Evolutionary conservation across 1,140 invertebrate genomes (phyloP), one percentile per base, ranked within the genome.

Genomic region (Drosophila rhopaloa): DNA sequence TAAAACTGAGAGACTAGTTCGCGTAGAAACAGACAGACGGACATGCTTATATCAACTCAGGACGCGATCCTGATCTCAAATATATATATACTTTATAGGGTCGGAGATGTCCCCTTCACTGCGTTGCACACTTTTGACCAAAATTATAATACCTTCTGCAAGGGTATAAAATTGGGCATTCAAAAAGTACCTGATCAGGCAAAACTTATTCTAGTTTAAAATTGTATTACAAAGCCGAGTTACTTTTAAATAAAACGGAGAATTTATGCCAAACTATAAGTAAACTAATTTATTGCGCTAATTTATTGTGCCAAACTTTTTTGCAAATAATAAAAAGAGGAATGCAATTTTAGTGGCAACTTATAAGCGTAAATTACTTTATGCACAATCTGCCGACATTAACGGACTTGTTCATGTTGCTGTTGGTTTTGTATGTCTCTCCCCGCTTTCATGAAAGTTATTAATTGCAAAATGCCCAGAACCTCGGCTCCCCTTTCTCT

Each of bases 401-500:
- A 67, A 46, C 48, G 16, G 62, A 46, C 62, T 71, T 41, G 43
- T 71, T 71, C 51, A 57, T 41, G 51, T 57, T 71, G 65, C 67
- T 57, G 65, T 70, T 29, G 65, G 51, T 40, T 65, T 76, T 65
- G 63, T 60, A 53, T 58, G 43, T 8, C 14, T 9, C 6, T 8
- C 47, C 29, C 47, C 24, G 27, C 24, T 29, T n/a, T 4, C n/a
- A 24, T 24, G 44, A 85, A 88, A 86, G 83, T 86, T 86, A 59
- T 79, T 86, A 86, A 88, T 85, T 85, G 82, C 68, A 38, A 76
- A 79, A 76, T 68, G 75, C 70, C 76, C 75, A 68, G 74, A 71
- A 76, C 48, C 27, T 35, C 2, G 46, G 29, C 40, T 5, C 24
- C 54, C 27, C 8, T 16, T 35, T 2, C 5, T 19, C 46, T 41